Evolutionary conservation across 2,797 vertebrate species (phyloP).

Genomic region (Anolis apletophallus): DNA sequence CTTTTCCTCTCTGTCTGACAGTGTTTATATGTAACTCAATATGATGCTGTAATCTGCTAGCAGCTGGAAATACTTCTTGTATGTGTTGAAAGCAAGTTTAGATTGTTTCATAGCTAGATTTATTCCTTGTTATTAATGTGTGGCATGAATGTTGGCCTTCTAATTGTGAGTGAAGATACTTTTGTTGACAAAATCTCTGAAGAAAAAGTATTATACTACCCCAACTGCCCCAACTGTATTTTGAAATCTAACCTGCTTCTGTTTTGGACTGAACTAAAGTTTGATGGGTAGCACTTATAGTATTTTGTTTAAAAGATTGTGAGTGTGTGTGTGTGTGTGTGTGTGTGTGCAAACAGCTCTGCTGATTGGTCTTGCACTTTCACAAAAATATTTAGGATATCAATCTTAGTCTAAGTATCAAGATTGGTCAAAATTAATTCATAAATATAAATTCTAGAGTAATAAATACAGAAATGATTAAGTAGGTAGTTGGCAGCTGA

Average conservation of each 20-base stretch:
- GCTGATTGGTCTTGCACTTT: no score
- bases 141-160: conserved; percentile 36
- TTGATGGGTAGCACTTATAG: neutral
- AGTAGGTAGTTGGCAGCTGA: no score
- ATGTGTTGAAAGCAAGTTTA: conserved; percentile 63
- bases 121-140: conserved; percentile 60
- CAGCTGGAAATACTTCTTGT: conserved; percentile 64
- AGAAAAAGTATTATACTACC: neutral
- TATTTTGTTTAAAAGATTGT: neutral
- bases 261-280: no score
- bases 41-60: conserved; percentile 61
- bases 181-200: conserved; percentile 8
- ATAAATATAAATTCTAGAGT: no score
- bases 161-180: conserved; percentile 37
- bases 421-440: no score
- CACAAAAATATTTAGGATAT: no score
- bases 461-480: no score
- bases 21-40: conserved; percentile 70
- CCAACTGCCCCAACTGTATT: neutral
- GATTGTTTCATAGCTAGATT: conserved; percentile 61
- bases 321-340: fast-evolving
- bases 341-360: no score
- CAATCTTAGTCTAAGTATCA: no score
- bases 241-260: neutral
- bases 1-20: conserved; percentile 42